phyloP scores from a whole-genome alignment of 2,888 invertebrate species.

The Drosophila setosimentum region DNA sequence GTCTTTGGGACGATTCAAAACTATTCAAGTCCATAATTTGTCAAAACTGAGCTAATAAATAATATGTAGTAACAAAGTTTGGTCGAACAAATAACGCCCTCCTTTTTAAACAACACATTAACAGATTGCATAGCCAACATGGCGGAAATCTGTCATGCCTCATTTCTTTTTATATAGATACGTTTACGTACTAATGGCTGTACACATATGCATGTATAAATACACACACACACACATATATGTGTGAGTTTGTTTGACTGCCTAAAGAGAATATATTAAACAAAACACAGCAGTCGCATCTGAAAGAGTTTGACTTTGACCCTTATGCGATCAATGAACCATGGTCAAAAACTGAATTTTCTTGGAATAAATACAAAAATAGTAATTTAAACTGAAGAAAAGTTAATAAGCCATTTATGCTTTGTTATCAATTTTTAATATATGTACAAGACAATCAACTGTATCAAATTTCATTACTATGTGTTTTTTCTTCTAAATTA shows the following conservation, averaged over 20 bases:
- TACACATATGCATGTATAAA: background rate
- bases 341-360: background rate
- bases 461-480: background rate
- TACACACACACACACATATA: background rate
- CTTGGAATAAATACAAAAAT: background rate
- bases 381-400: background rate
- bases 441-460: background rate
- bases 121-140: background rate
- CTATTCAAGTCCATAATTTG: too few relatives aligned
- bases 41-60: background rate
- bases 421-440: background rate
- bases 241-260: constrained; percentile 12
- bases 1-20: too few relatives aligned
- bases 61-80: background rate
- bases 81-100: background rate
- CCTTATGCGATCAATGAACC: constrained; percentile 9
- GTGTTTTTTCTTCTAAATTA: background rate
- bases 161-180: background rate
- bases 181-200: background rate
- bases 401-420: background rate
- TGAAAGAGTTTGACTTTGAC: constrained; percentile 45
- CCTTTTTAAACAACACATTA: background rate
- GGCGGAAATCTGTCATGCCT: constrained; percentile 7
- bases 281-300: constrained; percentile 43
- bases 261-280: constrained; percentile 48